Base-by-base conservation (phyloP, 2,797 vertebrate species). In the Amazona ochrocephala region DNA sequence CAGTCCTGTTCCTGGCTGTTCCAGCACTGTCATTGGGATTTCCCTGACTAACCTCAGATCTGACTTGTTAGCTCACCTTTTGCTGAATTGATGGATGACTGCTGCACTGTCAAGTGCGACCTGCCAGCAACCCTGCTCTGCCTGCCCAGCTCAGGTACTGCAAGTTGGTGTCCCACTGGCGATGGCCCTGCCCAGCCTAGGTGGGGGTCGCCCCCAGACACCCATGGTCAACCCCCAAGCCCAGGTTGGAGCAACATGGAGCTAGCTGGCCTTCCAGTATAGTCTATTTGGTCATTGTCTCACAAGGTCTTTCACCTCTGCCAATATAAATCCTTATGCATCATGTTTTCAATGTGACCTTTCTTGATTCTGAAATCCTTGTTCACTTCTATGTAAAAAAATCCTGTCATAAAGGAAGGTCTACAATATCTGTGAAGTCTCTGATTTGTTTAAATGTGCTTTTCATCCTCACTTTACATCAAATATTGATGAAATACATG, bases 381-480 rank as follows among this genome's bases (percentile, higher is more conserved):
- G 39, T n/a, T 91, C 15, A 78, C 10, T 4, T 72, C 87, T 19
- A 7, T 18, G 1, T 41, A 84, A 73, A 56, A 67, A 67, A 64
- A 20, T 21, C 67, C 13, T 45, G 88, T 62, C 26, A 56, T 39
- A 27, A 78, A 60, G 7, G 14, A 88, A 84, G 21, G 15, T 44
- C 32, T 29, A 56, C 4, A 51, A 23, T 61, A 62, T 72, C 94
- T 83, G 41, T 10, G 1, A 79, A 87, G 22, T 39, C 60, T 74
- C 79, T 67, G 21, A 51, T 90, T 93, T 71, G 8, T 50, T 89
- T 65, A 93, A 89, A 92, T 58, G 39, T 44, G 29, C 7, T 75
- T 93, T 80, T 66, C 39, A 61, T 75, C 15, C 11, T 78, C 45
- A 20, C 6, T 90, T 95, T 95, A 64, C 21, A 16, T 58, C 62